phyloP scores from a whole-genome alignment of 2,113 vertebrate genomes.

The Hippopotamus amphibius region DNA sequence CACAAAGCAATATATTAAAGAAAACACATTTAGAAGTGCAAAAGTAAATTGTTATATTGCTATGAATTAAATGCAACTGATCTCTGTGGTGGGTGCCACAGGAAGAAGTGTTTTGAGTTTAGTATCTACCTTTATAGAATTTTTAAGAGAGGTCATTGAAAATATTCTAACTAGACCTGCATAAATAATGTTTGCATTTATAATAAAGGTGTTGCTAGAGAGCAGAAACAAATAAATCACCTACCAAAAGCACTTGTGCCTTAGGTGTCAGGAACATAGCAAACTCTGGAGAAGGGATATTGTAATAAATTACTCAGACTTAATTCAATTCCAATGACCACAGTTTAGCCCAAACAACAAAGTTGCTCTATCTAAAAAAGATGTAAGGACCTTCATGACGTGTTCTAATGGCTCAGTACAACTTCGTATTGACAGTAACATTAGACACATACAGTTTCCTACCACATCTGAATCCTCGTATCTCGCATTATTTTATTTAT shows the following conservation, averaged over 20 bases:
- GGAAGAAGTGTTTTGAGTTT: neutral
- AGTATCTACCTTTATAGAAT: neutral
- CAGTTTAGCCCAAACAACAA: neutral
- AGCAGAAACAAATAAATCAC: neutral
- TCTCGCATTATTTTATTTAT: constrained; percentile 12
- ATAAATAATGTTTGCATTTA: neutral
- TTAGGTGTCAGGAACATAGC: neutral
- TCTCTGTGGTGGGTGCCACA: neutral
- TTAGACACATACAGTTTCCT: neutral
- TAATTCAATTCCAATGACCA: neutral
- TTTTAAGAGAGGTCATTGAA: neutral
- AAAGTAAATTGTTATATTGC: neutral
- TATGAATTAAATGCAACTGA: neutral
- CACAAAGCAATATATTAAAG: neutral
- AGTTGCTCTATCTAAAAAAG: neutral
- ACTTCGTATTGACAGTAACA: neutral
- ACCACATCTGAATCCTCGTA: neutral
- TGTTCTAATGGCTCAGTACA: neutral
- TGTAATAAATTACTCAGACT: neutral
- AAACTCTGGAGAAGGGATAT: neutral
- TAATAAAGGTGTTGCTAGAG: neutral
- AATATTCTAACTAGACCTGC: neutral
- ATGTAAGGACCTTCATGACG: neutral
- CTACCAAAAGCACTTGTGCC: neutral
- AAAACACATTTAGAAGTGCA: neutral